Evolutionary conservation across 2,113 vertebrate species (phyloP).

Genomic region (Oryctolagus cuniculus): mOryCun1.1 NC_091434.1:54389501-54390000

Average conservation of each 20-base stretch:
- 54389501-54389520: not conserved
- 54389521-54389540: constrained; percentile 27
- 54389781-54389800: constrained; percentile 60
- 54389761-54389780: not conserved
- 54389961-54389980: no score
- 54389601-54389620: not conserved
- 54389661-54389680: not conserved
- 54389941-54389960: no score
- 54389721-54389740: not conserved
- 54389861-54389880: no score
- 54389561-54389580: not conserved
- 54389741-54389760: not conserved
- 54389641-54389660: not conserved
- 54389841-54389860: no score
- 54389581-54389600: not conserved
- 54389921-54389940: no score
- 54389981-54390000: no score
- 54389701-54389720: constrained; percentile 3
- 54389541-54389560: not conserved
- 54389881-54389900: no score
- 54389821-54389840: no score
- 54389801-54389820: not conserved
- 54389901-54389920: no score
- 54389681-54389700: not conserved
- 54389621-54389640: not conserved